A percentile compares a stretch with the other conserved stretches of the same genome.
Conservation (phyloP, 2,113 vertebrate species). For the Furnarius figulus region DNA sequence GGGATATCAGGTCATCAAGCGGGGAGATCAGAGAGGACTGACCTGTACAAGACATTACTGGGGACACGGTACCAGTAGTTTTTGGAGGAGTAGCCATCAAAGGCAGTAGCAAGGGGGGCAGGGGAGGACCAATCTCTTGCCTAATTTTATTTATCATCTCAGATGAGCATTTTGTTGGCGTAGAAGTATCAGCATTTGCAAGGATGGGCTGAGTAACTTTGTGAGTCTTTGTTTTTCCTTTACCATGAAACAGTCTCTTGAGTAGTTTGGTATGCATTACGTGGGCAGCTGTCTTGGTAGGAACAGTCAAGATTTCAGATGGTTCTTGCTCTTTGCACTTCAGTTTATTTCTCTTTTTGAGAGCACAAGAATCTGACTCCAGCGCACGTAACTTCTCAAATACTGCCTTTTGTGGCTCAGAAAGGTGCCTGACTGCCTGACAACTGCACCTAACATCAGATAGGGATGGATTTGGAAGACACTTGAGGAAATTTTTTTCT, state of each 20-base stretch:
- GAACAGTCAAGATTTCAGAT: neutral
- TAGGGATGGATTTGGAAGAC: slow-evolving; percentile 15
- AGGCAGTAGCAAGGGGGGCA: slow-evolving; percentile 86
- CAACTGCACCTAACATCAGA: neutral
- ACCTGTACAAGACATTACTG: slow-evolving; percentile 65
- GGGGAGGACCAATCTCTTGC: slow-evolving; percentile 87
- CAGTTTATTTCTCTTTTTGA: neutral
- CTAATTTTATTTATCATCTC: slow-evolving; percentile 79
- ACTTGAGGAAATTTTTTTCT: neutral
- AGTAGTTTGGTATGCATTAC: neutral
- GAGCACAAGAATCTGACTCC: slow-evolving; percentile 1
- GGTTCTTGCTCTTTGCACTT: slow-evolving; percentile 24
- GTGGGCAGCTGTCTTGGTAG: neutral
- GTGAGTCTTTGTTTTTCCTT: neutral
- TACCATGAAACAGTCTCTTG: neutral
- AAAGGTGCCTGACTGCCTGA: neutral
- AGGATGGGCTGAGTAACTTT: neutral
- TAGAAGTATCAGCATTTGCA: slow-evolving; percentile 53
- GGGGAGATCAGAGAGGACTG: slow-evolving; percentile 78
- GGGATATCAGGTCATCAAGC: slow-evolving; percentile 67
- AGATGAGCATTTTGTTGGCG: slow-evolving; percentile 41
- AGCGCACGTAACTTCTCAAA: slow-evolving; percentile 13
- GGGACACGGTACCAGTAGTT: slow-evolving; percentile 55
- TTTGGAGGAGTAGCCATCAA: slow-evolving; percentile 85
- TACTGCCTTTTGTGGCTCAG: neutral